Percentiles rank a stretch among this genome's conserved stretches.
phyloP scores from a whole-genome alignment of 2,888 invertebrate genomes.

The Busseola fusca region DNA sequence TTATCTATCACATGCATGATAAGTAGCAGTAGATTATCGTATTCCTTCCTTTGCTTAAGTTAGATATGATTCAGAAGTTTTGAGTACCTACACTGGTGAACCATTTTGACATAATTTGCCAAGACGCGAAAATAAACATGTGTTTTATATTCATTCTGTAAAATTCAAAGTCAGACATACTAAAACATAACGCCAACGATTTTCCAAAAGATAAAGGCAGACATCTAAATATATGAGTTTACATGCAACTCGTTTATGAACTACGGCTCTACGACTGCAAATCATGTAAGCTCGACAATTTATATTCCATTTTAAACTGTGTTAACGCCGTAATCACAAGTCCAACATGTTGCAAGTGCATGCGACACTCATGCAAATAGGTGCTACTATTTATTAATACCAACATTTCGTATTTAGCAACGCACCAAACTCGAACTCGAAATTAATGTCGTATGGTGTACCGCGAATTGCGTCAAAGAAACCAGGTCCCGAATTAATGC shows the following conservation, averaged over 20 bases:
- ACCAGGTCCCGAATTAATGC: slow-evolving; percentile 53
- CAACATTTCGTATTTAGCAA: slow-evolving; percentile 48
- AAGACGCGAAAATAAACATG: no score
- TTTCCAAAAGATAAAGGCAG: neutral
- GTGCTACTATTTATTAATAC: slow-evolving; percentile 56
- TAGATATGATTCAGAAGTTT: neutral
- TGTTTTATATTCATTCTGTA: no score
- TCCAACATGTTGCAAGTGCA: slow-evolving; percentile 36
- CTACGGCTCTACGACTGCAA: neutral
- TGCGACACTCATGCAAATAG: slow-evolving; percentile 43
- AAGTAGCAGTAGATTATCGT: neutral
- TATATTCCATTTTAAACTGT: slow-evolving; percentile 33
- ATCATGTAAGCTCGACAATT: slow-evolving; percentile 9
- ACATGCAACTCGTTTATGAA: slow-evolving; percentile 26
- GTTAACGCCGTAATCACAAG: slow-evolving; percentile 34
- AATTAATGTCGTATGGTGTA: slow-evolving; percentile 45
- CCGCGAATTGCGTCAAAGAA: slow-evolving; percentile 54
- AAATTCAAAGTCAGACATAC: neutral
- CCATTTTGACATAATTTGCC: neutral
- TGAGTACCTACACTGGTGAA: neutral
- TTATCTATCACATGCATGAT: neutral
- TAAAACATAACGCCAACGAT: neutral
- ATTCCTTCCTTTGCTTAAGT: neutral
- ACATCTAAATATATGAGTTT: neutral
- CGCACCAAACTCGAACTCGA: slow-evolving; percentile 32